Base-by-base conservation (phyloP, 2,888 invertebrate genomes). In the Lampropteryx suffumata region DNA sequence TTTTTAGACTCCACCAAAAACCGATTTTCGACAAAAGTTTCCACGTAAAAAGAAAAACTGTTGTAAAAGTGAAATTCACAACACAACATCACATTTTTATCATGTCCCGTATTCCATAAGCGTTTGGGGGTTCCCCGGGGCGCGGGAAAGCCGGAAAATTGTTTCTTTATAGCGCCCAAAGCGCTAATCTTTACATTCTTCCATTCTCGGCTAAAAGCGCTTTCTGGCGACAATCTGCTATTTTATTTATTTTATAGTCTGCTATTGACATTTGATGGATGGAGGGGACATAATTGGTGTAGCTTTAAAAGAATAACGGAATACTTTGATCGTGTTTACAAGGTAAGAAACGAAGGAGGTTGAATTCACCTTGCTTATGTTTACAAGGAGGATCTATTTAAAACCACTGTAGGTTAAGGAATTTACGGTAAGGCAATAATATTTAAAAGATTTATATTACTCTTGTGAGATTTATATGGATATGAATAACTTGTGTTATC, bases 131-230 rank as follows among this genome's bases (percentile, higher is more conserved):
- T 73, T 79, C 82, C 53, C 79, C 71, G 67, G 70, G 65, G 79
- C 72, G 77, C 65, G 71, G 78, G 73, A 76, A 80, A 73, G 72
- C 77, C 78, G 76, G 84, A 73, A 89, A 89, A 90, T 89, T 89
- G 89, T 89, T 90, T 89, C 87, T 89, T 87, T 86, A 89, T 82
- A 76, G 80, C 87, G 72, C 88, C 81, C 85, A 74, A 70, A 73
- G 78, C 79, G 85, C 84, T 90, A 89, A 90, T 89, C 87, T 85
- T 71, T 74, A 46, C 58, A 55, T 65, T 71, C 70, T 50, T 4
- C 36, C 44, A 33, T 39, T 41, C 69, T 54, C 52, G 47, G 47
- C 64, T 65, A 55, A 50, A 45, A 57, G 7, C 24, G 24, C 24
- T 24, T 24, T 24, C 71, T 57, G 45, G 60, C 62, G 66, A 65